Evolutionary conservation across 2,113 vertebrate species (phyloP), one percentile per base, ranked within the genome.

Genomic region (Mandrillus leucophaeus): DNA sequence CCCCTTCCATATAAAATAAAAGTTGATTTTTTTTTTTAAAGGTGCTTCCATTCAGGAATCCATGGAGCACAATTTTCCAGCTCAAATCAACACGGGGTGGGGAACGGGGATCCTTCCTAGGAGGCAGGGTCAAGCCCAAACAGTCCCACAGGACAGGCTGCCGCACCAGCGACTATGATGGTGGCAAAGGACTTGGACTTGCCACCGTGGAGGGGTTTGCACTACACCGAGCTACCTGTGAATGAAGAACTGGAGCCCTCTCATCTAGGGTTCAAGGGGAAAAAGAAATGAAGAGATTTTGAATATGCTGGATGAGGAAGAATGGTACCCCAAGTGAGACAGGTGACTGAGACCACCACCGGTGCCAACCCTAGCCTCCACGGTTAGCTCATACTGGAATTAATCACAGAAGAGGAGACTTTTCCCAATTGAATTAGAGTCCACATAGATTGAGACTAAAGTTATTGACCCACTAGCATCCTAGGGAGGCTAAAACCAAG

Each of bases 81-180:
- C 45, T n/a, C 20, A 79, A 35, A 20, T 4, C 3, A 40, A 30
- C 3, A 4, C 1, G 5, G 25, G 13, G 3, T 61, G 13, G 23
- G 16, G 30, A 40, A 40, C 3, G 6, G 18, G 38, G 32, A 23
- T 23, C n/a, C 32, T 38, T 12, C 35, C 16, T 18, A 10, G 38
- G 55, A 38, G 48, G 38, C 18, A 48, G n/a, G 17, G 17, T 25
- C n/a, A 45, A n/a, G 6, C 2, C 2, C 13, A 89, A 64, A 59
- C 72, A 30, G 16, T 17, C 27, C 55, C 10, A 18, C 8, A 5
- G 55, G 14, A 25, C n/a, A 9, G 55, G 61, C 14, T 5, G 11
- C 22, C 11, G 12, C 7, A n/a, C 40, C 68, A n/a, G 12, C 0
- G 10, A 16, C 1, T 10, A 0, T 45, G 12, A 40, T 25, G 14